Evolutionary conservation across 37 sponge, comb jelly and placozoan species (phyloP), one percentile per base, ranked within the genome.

Genomic region (Cladorhizidae sp.): DNA sequence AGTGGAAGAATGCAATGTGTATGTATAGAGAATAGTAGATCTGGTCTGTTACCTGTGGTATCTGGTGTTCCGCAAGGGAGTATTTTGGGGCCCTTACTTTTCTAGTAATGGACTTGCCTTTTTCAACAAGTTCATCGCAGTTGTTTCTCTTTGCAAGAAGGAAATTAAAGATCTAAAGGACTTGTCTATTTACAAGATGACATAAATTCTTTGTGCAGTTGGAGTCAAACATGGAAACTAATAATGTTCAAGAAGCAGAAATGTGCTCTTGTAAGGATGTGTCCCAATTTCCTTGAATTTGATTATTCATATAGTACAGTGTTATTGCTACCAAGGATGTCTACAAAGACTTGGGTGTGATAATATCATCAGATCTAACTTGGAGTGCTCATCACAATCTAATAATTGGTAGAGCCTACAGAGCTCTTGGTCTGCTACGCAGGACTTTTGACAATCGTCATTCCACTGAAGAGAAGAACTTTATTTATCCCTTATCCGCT

Each of bases 161-260:
- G n/a, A n/a, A n/a, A n/a, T n/a, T n/a, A n/a, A n/a, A n/a, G n/a
- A n/a, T n/a, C n/a, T n/a, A n/a, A n/a, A n/a, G n/a, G n/a, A n/a
- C n/a, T n/a, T n/a, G n/a, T n/a, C n/a, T n/a, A 35, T 14, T 17
- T 64, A 2, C 78, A 77, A 77, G 26, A 37, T 22, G 78, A 77
- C 65, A 21, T 69, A 11, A 69, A 69, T 38, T 69, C 40, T 17
- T 38, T 31, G 12, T 69, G 22, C 26, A 25, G 9, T 56, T 74
- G 75, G 75, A 54, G 75, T 15, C 54, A 52, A 52, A 52, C 54
- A 18, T 52, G 54, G 54, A 52, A 52, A 52, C 54, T 52, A 18
- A 11, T 52, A 52, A n/a, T n/a, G n/a, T 52, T 52, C 54, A 52
- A 52, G 15, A 11, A 52, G 15, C 54, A 52, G 54, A 52, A 52